Conservation (phyloP, 2,113 vertebrate genomes). For the Delphinapterus leucas region DNA sequence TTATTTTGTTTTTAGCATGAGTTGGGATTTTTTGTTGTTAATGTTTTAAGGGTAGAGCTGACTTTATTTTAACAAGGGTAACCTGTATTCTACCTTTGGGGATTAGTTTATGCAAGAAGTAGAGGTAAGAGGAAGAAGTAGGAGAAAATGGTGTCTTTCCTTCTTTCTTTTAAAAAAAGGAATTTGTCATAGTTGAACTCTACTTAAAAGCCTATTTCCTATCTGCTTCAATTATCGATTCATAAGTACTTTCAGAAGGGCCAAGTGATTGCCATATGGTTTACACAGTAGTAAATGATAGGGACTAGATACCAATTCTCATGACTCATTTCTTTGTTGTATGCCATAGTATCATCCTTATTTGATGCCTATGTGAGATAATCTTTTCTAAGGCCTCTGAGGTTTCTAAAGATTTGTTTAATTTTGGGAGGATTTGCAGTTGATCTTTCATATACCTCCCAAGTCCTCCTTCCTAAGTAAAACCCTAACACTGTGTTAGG, state of each 20-base stretch:
- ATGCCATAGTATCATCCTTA: neutral
- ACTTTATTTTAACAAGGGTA: neutral
- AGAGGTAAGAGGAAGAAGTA: neutral
- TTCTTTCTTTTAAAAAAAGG: neutral
- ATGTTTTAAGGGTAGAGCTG: neutral
- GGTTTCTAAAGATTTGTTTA: slow-evolving; percentile 3
- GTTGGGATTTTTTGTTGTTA: neutral
- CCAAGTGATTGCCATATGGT: neutral
- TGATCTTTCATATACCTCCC: neutral
- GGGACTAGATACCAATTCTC: neutral
- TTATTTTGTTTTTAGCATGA: neutral
- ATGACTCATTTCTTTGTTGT: neutral
- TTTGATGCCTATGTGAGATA: neutral
- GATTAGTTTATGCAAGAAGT: neutral
- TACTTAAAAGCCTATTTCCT: neutral
- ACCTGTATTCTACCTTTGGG: neutral
- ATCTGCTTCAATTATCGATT: neutral
- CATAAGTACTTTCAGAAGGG: neutral
- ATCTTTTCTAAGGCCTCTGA: neutral
- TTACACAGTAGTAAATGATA: neutral
- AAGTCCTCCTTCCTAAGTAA: neutral
- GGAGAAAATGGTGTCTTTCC: neutral
- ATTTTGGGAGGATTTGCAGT: neutral
- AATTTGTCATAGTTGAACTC: slow-evolving; percentile 14
- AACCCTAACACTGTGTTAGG: neutral